Evolutionary conservation across 2,888 invertebrate species (phyloP).

Genomic region (Mechanitis mazaeus): DNA sequence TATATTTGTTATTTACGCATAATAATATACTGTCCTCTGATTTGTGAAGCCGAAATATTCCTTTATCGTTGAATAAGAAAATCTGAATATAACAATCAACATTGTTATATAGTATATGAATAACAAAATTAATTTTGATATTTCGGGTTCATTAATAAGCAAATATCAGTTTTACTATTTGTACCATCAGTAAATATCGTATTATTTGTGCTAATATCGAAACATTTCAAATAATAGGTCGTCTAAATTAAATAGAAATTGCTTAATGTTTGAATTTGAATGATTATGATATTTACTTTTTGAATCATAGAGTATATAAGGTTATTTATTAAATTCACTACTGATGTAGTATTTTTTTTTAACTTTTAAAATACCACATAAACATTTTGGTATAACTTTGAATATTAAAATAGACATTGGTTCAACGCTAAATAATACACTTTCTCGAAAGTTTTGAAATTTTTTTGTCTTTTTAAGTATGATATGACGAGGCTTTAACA

Average conservation of each 20-base stretch:
- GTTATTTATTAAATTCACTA: no score
- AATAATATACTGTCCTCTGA: no score
- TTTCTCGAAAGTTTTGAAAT: conserved; percentile 15
- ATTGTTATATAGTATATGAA: background rate
- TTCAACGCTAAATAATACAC: conserved; percentile 22
- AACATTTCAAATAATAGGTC: background rate
- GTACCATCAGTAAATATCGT: background rate
- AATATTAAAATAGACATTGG: conserved; percentile 30
- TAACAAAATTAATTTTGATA: background rate
- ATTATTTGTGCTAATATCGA: background rate
- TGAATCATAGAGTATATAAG: background rate
- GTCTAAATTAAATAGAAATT: conserved; percentile 1
- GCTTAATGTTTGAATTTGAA: background rate
- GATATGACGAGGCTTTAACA: no score
- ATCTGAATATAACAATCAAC: no score
- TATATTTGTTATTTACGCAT: no score
- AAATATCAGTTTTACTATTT: background rate
- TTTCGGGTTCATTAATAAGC: background rate
- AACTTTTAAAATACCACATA: no score
- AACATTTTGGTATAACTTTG: no score
- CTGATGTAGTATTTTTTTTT: no score
- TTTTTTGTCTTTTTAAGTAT: no score
- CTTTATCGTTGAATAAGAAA: no score
- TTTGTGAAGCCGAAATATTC: no score
- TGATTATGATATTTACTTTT: background rate